Conservation (phyloP, 2,113 vertebrate genomes). For the Sebastes schlegelii region DNA sequence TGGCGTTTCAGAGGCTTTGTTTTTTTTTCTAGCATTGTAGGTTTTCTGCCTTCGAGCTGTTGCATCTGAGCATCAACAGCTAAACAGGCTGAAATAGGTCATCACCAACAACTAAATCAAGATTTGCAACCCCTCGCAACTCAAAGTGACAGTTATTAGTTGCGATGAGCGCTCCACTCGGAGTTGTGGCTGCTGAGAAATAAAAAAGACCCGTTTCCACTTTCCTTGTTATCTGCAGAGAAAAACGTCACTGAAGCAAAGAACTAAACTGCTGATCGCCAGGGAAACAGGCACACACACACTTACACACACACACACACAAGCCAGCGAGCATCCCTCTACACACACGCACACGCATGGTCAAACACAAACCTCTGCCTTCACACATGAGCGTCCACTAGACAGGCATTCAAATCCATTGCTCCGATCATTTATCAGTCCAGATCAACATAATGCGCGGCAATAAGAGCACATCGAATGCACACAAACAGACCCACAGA, state of each 20-base stretch:
- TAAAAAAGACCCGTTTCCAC: slow-evolving; percentile 47
- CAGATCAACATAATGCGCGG: not conserved
- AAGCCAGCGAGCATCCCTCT: not conserved
- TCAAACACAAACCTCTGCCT: slow-evolving; percentile 52
- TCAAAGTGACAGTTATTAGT: slow-evolving; percentile 56
- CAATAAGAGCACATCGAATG: not conserved
- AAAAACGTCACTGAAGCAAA: slow-evolving; percentile 59
- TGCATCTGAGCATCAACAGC: slow-evolving; percentile 22
- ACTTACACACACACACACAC: slow-evolving; percentile 4
- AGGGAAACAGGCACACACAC: slow-evolving; percentile 5
- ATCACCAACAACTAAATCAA: slow-evolving; percentile 30
- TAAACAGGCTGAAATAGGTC: slow-evolving; percentile 54
- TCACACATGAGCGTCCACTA: slow-evolving; percentile 50
- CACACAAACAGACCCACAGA: slow-evolving; percentile 16
- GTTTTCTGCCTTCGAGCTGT: not conserved
- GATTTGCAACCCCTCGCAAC: not conserved
- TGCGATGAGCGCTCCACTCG: slow-evolving; percentile 15
- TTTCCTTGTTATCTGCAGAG: slow-evolving; percentile 57
- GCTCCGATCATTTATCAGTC: slow-evolving; percentile 30
- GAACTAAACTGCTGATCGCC: slow-evolving; percentile 60
- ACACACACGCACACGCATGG: slow-evolving; percentile 18
- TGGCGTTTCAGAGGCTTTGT: not conserved
- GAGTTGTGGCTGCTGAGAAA: slow-evolving; percentile 24
- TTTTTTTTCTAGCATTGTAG: not conserved
- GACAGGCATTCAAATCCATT: slow-evolving; percentile 38